Evolutionary conservation across 2,888 invertebrate species (phyloP).

Genomic region (Campoplex capitator): DNA sequence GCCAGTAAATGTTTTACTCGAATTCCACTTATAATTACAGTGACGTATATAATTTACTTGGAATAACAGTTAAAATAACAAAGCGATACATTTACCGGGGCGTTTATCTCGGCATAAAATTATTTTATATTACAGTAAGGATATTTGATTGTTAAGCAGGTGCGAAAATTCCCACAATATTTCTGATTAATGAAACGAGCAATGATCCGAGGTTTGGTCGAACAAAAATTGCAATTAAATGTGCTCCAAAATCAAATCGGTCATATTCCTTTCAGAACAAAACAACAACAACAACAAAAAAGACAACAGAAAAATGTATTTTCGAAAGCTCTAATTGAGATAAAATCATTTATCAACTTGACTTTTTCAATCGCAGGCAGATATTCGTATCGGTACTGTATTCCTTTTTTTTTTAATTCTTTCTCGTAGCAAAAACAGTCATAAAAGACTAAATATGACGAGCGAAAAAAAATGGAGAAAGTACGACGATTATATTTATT

Average conservation of each 20-base stretch:
- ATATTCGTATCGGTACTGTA: neutral
- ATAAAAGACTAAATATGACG: neutral
- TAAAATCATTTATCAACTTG: neutral
- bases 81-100: conserved; percentile 42
- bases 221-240: neutral
- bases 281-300: neutral
- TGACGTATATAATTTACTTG: conserved; percentile 21
- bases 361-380: neutral
- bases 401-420: neutral
- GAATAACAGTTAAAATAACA: conserved; percentile 45
- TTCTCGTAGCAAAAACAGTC: neutral
- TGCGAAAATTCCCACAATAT: conserved; percentile 23
- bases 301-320: conserved; percentile 4
- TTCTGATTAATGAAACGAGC: neutral
- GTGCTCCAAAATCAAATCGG: neutral
- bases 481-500: neutral
- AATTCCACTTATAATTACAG: conserved; percentile 35
- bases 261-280: neutral
- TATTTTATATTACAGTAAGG: conserved; percentile 6
- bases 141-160: conserved; percentile 30
- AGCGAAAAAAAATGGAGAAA: conserved; percentile 4
- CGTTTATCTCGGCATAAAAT: conserved; percentile 29
- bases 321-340: neutral
- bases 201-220: neutral
- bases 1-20: conserved; percentile 39